Evolutionary conservation across 2,888 invertebrate genomes (phyloP), one percentile per base, ranked within the genome.

Genomic region (Oxycera nigricornis): DNA sequence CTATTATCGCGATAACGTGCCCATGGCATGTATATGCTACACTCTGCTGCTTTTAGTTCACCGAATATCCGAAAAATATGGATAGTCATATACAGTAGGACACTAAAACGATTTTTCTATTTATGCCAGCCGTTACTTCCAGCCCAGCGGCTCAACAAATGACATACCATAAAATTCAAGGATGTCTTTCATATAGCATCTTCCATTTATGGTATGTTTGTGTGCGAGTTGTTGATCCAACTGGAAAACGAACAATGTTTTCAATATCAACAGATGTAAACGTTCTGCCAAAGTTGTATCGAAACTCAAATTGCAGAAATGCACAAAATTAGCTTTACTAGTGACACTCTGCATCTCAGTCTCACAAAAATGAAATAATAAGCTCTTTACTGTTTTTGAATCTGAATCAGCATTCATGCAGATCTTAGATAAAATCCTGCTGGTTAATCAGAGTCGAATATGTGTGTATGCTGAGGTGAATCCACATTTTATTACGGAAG

Each of bases 121-220:
- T 68, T 68, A 46, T 46, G n/a, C 3, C 35, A n/a, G 41, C 17
- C 67, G 26, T 68, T 68, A 68, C 28, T 68, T 68, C 67, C 67
- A 68, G 28, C 11, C 67, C 46, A 68, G 50, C 67, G 46, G 28
- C 50, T 68, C 67, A 68, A 68, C 67, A 68, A 68, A 68, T 68
- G 67, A 68, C 50, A 68, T 50, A 46, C 50, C 67, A 24, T 68
- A 68, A 68, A 68, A 68, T 28, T 46, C 24, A 46, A 28, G 28
- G 28, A 68, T 46, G 50, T 20, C 39, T 62, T 31, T 20, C 62
- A 62, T 62, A 68, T 50, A 41, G 26, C 28, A 68, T 50, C 41
- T 61, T n/a, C 61, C 2, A 22, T n/a, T n/a, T n/a, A 46, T 11
- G 46, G 6, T 46, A 46, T 46, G 11, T 46, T 11, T 7, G 2